phyloP scores from a whole-genome alignment of 2,113 vertebrate genomes.

The Hippolais icterina region DNA sequence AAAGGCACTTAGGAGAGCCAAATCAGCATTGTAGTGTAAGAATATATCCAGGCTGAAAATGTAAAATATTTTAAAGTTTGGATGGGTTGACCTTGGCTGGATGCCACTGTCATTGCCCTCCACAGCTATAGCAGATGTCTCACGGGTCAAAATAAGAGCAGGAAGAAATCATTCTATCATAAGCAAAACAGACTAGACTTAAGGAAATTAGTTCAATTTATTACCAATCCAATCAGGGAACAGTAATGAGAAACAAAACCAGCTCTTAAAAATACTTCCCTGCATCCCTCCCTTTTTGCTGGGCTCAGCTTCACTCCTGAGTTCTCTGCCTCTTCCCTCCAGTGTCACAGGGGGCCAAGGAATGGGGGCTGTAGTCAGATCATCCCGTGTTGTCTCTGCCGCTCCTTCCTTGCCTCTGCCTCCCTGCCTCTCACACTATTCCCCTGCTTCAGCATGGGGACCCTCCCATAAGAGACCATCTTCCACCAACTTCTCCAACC shows the following conservation, averaged over 20 bases:
- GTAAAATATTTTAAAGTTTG: background rate
- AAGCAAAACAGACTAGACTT: background rate
- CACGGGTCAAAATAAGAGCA: background rate
- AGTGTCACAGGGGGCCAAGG: background rate
- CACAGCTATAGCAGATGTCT: background rate
- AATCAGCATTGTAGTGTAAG: background rate
- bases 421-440: background rate
- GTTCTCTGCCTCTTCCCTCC: background rate
- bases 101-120: background rate
- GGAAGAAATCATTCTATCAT: background rate
- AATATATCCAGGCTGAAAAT: background rate
- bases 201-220: background rate
- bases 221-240: background rate
- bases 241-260: rapidly evolving
- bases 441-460: background rate
- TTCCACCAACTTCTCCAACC: background rate
- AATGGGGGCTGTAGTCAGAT: background rate
- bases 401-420: background rate
- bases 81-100: background rate
- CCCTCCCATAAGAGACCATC: background rate
- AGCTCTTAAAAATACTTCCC: background rate
- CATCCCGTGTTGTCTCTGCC: background rate
- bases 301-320: background rate
- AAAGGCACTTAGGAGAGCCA: background rate
- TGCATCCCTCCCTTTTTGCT: background rate